phyloP scores from a whole-genome alignment of 2,888 invertebrate species.

The Arctia plantaginis region DNA sequence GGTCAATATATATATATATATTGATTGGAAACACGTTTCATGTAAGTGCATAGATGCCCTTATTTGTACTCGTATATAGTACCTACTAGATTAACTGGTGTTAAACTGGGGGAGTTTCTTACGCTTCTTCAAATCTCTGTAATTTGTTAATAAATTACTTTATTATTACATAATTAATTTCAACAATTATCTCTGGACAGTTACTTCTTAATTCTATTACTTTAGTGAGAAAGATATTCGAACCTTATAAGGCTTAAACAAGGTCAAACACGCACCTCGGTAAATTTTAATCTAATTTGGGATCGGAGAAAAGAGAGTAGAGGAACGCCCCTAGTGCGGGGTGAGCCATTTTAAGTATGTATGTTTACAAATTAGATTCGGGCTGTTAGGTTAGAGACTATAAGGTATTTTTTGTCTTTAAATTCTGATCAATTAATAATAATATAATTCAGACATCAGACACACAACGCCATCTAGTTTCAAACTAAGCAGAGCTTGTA shows the following conservation, averaged over 20 bases:
- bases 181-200: background rate
- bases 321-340: background rate
- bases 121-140: too few species aligned
- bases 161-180: background rate
- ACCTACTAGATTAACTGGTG: too few species aligned
- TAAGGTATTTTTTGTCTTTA: background rate
- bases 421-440: background rate
- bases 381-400: background rate
- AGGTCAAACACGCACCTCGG: background rate
- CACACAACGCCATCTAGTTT: too few species aligned
- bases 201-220: background rate
- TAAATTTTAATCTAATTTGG: background rate
- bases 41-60: too few species aligned
- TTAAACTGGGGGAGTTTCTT: too few species aligned
- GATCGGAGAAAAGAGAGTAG: background rate
- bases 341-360: background rate
- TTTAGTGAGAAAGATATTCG: background rate
- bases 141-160: too few species aligned
- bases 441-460: too few species aligned
- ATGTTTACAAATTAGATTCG: background rate
- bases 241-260: accelerated
- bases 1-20: too few species aligned
- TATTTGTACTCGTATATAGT: too few species aligned
- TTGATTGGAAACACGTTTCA: too few species aligned
- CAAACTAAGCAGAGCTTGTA: too few species aligned